phyloP scores from a whole-genome alignment of 2,113 vertebrate genomes.

The Erythrolamprus reginae region DNA sequence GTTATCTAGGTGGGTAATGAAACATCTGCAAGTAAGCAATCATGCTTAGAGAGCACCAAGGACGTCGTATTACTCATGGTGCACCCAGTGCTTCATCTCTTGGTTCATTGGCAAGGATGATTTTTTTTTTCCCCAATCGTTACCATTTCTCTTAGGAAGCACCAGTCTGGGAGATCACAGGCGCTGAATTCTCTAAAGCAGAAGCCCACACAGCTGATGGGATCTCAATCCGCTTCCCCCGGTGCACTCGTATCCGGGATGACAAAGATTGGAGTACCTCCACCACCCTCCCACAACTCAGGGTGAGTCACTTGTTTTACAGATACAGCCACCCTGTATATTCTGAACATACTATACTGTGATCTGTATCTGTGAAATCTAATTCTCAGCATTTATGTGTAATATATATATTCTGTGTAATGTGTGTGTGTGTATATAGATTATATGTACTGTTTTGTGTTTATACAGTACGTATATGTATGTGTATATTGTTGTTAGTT shows the following conservation, averaged over 20 bases:
- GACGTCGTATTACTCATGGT: not conserved
- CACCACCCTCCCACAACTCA: conserved; percentile 89
- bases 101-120: not conserved
- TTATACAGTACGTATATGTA: too few relatives aligned
- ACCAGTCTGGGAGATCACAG: conserved; percentile 96
- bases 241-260: conserved; percentile 90
- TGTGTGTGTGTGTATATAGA: too few relatives aligned
- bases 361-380: not conserved
- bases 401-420: too few relatives aligned
- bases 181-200: conserved; percentile 92
- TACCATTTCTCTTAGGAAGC: conserved; percentile 73
- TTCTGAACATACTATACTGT: not conserved
- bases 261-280: conserved; percentile 96
- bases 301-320: conserved; percentile 61
- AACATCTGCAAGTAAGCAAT: not conserved
- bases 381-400: not conserved
- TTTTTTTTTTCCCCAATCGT: not conserved
- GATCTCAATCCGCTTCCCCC: conserved; percentile 97
- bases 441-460: too few relatives aligned
- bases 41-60: not conserved
- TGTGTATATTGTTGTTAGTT: too few relatives aligned
- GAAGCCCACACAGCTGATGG: conserved; percentile 95
- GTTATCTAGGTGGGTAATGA: not conserved
- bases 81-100: not conserved
- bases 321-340: not conserved